Evolutionary conservation across 2,113 vertebrate genomes (phyloP), one percentile per base, ranked within the genome.

Genomic region (Chionodraco myersi): DNA sequence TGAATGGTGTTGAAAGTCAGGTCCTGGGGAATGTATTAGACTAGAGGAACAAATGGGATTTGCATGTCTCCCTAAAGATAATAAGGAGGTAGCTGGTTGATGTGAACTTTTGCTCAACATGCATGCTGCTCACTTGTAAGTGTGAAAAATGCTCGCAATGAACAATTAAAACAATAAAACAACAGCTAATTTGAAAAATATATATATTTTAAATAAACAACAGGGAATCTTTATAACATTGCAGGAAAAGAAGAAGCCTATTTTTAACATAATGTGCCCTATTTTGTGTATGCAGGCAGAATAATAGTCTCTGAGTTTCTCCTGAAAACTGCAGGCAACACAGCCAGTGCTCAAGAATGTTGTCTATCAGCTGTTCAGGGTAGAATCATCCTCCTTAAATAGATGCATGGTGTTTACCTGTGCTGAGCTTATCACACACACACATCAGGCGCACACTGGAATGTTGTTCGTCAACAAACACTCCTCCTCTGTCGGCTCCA

Each of bases 401-500:
- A 87, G 80, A 70, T 2, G 15, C 5, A 14, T 61, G 69, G 52
- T 66, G 73, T 88, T 76, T 77, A 81, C 75, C 77, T 87, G 45
- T 30, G 47, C 30, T 65, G 54, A 80, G 53, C 68, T 62, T 53
- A 47, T 41, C 26, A 62, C 63, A 44, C 57, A 45, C 48, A 36
- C 58, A 71, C 66, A 34, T 26, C 49, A 41, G 65, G 48, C 59
- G 13, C 62, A 74, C 0, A 59, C 45, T 79, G 76, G 79, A 81
- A 89, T 92, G 87, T 67, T 80, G 72, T 66, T 67, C 26, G 2
- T 71, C 80, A 78, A 73, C 81, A 84, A 64, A 82, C 84, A 67
- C 61, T 56, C 62, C 15, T 80, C 72, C 58, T 45, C 12, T 53
- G 66, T 62, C 69, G 63, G 53, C 74, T 41, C 84, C 54, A 75